A percentile compares a stretch with the other conserved stretches of the same genome.
These are phyloP conservation scores for Chlorops oryzae DNA, from an alignment of 1,140 invertebrate species.

Conservation along the genomic window DNA sequence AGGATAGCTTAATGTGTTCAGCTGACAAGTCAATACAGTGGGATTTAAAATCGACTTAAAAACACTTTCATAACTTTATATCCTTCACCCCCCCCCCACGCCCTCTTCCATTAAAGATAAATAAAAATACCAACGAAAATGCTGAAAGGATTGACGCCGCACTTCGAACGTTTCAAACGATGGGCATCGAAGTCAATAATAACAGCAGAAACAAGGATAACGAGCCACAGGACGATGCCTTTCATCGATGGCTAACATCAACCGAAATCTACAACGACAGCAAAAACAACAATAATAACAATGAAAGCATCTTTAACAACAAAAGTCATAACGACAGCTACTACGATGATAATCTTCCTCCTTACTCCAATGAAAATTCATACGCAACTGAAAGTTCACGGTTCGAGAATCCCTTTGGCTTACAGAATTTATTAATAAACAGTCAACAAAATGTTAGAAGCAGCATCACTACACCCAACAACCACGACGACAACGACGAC, in stretches of 20 bases:
- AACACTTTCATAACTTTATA: too few relatives aligned
- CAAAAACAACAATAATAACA: conserved; percentile 1
- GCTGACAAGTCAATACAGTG: too few relatives aligned
- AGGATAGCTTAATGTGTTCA: too few relatives aligned
- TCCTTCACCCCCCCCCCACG: too few relatives aligned
- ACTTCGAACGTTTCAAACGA: background rate
- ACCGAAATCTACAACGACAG: conserved; percentile 24
- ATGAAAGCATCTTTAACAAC: conserved; percentile 20
- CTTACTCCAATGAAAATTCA: too few relatives aligned
- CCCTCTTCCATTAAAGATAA: too few relatives aligned
- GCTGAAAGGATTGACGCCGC: background rate
- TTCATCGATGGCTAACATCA: conserved; percentile 44
- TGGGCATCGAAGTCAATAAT: background rate
- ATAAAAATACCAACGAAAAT: background rate
- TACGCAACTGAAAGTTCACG: too few relatives aligned
- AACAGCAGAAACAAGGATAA: conserved; percentile 24
- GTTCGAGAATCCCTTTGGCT: too few relatives aligned
- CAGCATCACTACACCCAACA: conserved; percentile 4
- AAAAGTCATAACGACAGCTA: conserved; percentile 12
- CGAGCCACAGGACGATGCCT: conserved; percentile 40
- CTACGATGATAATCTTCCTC: too few relatives aligned
- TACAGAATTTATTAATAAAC: background rate
- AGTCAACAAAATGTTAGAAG: background rate
- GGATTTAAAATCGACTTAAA: too few relatives aligned
- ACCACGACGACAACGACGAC: conserved; percentile 26